phyloP scores from a whole-genome alignment of 2,888 invertebrate species.

The Tuberolachnus salignus region DNA sequence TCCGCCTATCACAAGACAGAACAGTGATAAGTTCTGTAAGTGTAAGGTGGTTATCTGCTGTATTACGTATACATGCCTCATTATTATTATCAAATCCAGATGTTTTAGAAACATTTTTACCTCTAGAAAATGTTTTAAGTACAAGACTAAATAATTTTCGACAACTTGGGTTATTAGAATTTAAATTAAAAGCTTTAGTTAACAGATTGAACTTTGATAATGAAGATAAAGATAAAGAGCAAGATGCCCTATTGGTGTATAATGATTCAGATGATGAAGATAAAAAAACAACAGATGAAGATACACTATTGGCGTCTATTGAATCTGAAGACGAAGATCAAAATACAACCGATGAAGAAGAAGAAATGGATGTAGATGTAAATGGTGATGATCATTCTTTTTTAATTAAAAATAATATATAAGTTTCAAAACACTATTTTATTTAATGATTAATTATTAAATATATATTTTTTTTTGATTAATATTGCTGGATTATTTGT shows the following conservation, averaged over 20 bases:
- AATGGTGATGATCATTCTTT: constrained; percentile 38
- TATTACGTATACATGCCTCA: constrained; percentile 42
- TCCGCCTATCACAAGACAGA: constrained; percentile 46
- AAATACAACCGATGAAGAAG: constrained; percentile 47
- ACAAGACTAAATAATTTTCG: constrained; percentile 48
- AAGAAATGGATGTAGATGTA: constrained; percentile 39
- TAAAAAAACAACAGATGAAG: constrained; percentile 49
- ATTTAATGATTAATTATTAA: too few relatives aligned
- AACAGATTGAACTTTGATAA: constrained; percentile 40
- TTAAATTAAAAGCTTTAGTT: constrained; percentile 42
- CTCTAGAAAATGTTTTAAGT: constrained; percentile 43
- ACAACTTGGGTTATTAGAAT: constrained; percentile 42
- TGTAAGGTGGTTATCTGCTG: constrained; percentile 40
- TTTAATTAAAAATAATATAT: too few relatives aligned
- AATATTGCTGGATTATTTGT: too few relatives aligned
- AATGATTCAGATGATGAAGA: constrained; percentile 53
- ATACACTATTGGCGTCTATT: constrained; percentile 25
- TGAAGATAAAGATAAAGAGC: constrained; percentile 41
- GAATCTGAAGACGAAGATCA: constrained; percentile 28
- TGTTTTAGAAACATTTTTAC: constrained; percentile 48
- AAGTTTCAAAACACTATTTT: too few relatives aligned
- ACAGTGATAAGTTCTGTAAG: constrained; percentile 47
- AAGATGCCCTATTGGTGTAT: constrained; percentile 36
- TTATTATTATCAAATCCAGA: constrained; percentile 48
- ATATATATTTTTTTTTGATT: too few relatives aligned